Percentiles rank a stretch among this genome's conserved stretches.
Conservation (phyloP, 2,113 vertebrate species). For the Oreamnos americanus region DNA sequence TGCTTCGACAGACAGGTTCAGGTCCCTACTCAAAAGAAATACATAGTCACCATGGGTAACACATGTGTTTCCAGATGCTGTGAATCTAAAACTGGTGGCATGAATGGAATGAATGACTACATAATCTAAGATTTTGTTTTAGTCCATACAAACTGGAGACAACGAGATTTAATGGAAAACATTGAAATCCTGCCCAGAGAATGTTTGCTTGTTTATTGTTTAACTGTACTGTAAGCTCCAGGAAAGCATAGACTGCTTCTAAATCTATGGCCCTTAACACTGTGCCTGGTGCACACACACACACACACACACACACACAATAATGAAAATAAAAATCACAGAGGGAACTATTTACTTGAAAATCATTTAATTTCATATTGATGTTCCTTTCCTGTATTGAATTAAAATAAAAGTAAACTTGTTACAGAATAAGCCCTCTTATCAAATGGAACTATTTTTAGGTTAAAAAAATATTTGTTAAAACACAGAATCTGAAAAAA, state of each 20-base stretch:
- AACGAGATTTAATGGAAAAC: neutral
- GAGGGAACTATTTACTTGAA: neutral
- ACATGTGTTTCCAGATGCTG: neutral
- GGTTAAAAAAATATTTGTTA: neutral
- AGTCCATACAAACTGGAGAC: neutral
- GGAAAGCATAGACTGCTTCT: neutral
- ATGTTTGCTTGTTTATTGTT: neutral
- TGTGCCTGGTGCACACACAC: neutral
- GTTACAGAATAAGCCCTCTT: neutral
- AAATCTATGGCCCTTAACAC: neutral
- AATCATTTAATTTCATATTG: neutral
- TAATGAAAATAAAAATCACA: neutral
- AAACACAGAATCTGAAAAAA: neutral
- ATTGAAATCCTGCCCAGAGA: neutral
- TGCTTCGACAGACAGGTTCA: neutral
- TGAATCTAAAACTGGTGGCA: neutral
- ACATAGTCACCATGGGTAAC: neutral
- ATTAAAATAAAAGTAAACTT: conserved; percentile 20
- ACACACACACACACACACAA: neutral
- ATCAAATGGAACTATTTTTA: neutral
- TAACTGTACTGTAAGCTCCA: neutral
- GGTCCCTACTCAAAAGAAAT: neutral
- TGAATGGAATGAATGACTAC: neutral
- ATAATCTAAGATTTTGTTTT: neutral
- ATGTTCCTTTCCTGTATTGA: neutral